These are phyloP conservation scores for Belgica antarctica DNA, from an alignment of 2,888 invertebrate species.

Conservation along the genomic window DNA sequence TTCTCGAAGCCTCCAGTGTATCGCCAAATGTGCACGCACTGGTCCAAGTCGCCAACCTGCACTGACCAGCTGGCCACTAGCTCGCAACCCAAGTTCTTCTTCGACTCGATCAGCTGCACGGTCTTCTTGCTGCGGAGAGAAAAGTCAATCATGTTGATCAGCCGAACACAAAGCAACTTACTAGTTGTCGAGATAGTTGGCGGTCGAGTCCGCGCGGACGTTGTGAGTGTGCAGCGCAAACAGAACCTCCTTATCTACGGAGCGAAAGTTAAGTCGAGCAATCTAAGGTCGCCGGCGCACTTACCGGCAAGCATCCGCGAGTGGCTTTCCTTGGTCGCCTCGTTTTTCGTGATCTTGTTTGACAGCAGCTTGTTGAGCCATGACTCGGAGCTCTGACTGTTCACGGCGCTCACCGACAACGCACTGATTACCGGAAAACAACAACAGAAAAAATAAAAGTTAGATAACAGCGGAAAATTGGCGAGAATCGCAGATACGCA, in stretches of 20 bases:
- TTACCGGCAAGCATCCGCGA: slow-evolving; percentile 89
- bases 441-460: no score
- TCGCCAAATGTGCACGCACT: slow-evolving; percentile 93
- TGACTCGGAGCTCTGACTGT: slow-evolving; percentile 58
- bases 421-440: not conserved
- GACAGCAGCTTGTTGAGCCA: slow-evolving; percentile 89
- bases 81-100: slow-evolving; percentile 73
- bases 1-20: slow-evolving; percentile 90
- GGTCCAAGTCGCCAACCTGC: slow-evolving; percentile 95
- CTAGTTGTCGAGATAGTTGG: slow-evolving; percentile 87
- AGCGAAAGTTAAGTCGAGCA: not conserved
- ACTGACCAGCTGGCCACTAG: slow-evolving; percentile 96
- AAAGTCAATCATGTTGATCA: no score
- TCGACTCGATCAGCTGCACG: slow-evolving; percentile 72
- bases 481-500: not conserved
- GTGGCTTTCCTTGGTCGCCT: slow-evolving; percentile 83
- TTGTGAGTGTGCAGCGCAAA: slow-evolving; percentile 95
- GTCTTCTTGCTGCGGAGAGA: slow-evolving; percentile 66
- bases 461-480: not conserved
- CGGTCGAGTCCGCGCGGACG: slow-evolving; percentile 83
- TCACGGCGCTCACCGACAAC: slow-evolving; percentile 53
- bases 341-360: slow-evolving; percentile 77
- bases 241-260: slow-evolving; percentile 74
- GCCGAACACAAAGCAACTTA: slow-evolving; percentile 60
- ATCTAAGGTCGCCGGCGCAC: not conserved